Percentiles rank a stretch among this genome's conserved stretches.
phyloP scores from a whole-genome alignment of 2,797 vertebrate genomes.

The Luscinia luscinia region DNA sequence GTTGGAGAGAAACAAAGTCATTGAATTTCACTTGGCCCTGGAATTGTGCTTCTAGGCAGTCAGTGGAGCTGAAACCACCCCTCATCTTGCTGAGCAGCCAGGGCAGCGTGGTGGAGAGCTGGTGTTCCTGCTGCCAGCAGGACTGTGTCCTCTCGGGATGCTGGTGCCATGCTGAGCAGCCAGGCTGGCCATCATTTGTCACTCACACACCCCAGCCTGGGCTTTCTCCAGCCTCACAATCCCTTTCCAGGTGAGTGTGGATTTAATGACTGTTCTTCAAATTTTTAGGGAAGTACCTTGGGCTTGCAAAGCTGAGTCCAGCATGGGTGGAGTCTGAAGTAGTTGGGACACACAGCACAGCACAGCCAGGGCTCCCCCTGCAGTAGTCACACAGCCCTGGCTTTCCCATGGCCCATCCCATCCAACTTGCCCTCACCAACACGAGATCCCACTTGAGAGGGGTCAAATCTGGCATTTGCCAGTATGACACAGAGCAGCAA shows the following conservation, averaged over 20 bases:
- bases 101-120: not conserved
- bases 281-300: not conserved
- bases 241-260: not conserved
- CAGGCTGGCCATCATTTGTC: not conserved
- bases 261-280: not conserved
- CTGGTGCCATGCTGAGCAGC: accelerated
- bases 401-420: not conserved
- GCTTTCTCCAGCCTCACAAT: not conserved
- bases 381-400: accelerated
- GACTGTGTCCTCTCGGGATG: not conserved
- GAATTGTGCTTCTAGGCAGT: not conserved
- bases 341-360: accelerated
- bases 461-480: not conserved
- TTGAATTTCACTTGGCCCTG: not conserved
- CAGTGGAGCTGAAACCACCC: not conserved
- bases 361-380: accelerated
- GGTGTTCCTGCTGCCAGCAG: not conserved
- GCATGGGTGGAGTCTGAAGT: not conserved
- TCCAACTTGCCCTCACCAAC: not conserved
- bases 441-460: not conserved
- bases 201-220: not conserved
- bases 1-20: not conserved
- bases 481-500: not conserved
- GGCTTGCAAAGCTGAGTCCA: not conserved
- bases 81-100: not conserved